Percentiles rank a stretch among this genome's conserved stretches.
These are phyloP conservation scores for human DNA, from an alignment of 2,113 vertebrate genomes.

Conservation along the genomic window GRCh38 chr2:215251501-215252000, in stretches of 20 bases:
- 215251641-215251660: background rate
- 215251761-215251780: background rate
- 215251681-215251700: background rate
- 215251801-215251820: background rate
- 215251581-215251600: background rate
- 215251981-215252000: background rate
- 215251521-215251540: background rate
- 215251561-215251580: background rate
- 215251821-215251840: background rate
- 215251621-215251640: conserved; percentile 41
- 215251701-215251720: background rate
- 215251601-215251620: background rate
- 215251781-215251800: conserved; percentile 9
- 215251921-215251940: background rate
- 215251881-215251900: background rate
- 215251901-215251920: conserved; percentile 18
- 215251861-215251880: background rate
- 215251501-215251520: background rate
- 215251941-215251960: background rate
- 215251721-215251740: conserved; percentile 9
- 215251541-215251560: conserved; percentile 46
- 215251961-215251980: background rate
- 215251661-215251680: background rate
- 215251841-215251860: background rate
- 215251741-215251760: background rate